Evolutionary conservation across 37 sponge, comb jelly and placozoan species (phyloP).

Genomic region (Axinella damicornis): DNA sequence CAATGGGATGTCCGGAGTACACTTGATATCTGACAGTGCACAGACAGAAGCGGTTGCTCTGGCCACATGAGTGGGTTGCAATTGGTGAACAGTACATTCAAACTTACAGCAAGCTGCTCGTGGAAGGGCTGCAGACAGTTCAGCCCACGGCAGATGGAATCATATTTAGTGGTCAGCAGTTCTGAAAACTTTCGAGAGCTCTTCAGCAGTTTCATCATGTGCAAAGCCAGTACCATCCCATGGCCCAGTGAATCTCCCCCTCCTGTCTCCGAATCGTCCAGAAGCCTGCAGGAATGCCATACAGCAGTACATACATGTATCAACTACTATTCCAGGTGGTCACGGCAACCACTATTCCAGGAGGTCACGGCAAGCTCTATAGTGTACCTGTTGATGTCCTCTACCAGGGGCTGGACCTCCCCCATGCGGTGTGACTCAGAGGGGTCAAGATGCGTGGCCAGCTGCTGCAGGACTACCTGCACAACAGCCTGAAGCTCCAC

Average conservation of each 20-base stretch:
- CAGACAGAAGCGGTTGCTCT: no score
- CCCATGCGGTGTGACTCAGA: neutral
- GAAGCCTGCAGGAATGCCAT: constrained; percentile 18
- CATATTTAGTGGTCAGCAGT: constrained; percentile 38
- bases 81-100: no score
- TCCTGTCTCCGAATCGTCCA: constrained; percentile 64
- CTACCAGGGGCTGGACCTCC: neutral
- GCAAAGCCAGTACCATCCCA: constrained; percentile 61
- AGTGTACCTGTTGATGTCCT: constrained; percentile 40
- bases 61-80: no score
- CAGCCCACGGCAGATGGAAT: neutral
- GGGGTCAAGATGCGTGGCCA: constrained; percentile 45
- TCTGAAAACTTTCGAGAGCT: constrained; percentile 58
- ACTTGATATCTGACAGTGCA: no score
- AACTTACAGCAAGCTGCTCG: constrained; percentile 7
- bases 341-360: no score
- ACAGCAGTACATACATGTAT: no score
- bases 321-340: no score
- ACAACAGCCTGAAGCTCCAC: constrained; percentile 88
- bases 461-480: constrained; percentile 61
- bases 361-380: no score
- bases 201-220: constrained; percentile 61
- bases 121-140: constrained; percentile 51
- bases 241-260: constrained; percentile 79
- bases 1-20: no score